These are phyloP conservation scores for Odontothrips loti DNA, from an alignment of 2,888 invertebrate species.

Conservation along the genomic window DNA sequence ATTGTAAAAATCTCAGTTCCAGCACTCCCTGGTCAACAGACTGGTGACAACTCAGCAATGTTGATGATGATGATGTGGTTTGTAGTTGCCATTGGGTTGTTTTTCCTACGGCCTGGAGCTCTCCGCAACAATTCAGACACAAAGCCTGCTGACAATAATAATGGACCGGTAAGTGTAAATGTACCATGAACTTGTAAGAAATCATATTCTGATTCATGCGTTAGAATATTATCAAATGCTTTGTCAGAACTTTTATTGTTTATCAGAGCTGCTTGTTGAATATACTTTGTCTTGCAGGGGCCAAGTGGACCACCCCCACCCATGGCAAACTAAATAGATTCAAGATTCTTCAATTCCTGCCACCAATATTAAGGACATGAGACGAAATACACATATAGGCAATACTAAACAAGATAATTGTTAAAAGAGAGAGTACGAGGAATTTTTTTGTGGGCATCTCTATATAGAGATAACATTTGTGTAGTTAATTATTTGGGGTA, in stretches of 20 bases:
- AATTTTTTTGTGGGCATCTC: background rate
- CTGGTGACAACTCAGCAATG: conserved; percentile 36
- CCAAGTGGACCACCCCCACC: conserved; percentile 16
- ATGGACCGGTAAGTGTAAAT: conserved; percentile 32
- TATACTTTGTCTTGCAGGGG: background rate
- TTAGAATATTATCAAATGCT: background rate
- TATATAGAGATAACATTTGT: background rate
- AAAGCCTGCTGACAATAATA: conserved; percentile 34
- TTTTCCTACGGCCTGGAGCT: conserved; percentile 38
- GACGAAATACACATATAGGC: background rate
- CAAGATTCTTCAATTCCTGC: background rate
- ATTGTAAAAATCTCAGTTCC: background rate
- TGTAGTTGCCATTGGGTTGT: conserved; percentile 38
- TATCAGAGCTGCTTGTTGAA: background rate
- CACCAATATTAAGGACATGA: background rate
- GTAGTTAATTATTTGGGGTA: background rate
- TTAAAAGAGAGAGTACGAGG: background rate
- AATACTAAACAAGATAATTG: background rate
- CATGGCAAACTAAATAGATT: background rate
- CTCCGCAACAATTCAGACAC: conserved; percentile 36
- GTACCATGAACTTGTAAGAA: background rate
- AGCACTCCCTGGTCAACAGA: conserved; percentile 32
- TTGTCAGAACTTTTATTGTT: background rate
- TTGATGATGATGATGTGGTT: conserved; percentile 39
- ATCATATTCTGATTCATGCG: background rate